Percentiles rank a stretch among this genome's conserved stretches.
phyloP scores from a whole-genome alignment of 2,797 vertebrate genomes.

The Aeoliscus strigatus region DNA sequence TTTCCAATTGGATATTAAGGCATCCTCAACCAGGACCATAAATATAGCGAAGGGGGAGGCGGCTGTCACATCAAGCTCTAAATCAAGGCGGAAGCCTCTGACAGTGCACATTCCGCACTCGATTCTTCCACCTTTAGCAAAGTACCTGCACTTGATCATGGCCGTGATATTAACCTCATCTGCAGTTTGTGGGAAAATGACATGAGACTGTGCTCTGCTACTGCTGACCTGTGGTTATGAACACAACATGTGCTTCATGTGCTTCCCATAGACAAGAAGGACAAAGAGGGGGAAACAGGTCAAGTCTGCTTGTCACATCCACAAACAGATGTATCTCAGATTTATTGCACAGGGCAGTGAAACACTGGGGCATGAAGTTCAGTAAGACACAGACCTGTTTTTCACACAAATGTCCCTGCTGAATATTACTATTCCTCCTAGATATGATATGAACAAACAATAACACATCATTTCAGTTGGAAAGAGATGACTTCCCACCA shows the following conservation, averaged over 20 bases:
- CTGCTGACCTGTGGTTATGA: conserved; percentile 18
- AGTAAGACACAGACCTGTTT: conserved; percentile 2
- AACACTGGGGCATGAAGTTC: conserved; percentile 7
- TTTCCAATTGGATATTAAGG: conserved; percentile 70
- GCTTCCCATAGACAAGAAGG: conserved; percentile 20
- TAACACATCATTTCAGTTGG: not conserved
- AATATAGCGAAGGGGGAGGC: conserved; percentile 58
- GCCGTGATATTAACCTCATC: conserved; percentile 18
- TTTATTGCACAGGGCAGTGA: conserved; percentile 5
- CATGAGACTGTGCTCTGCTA: conserved; percentile 5
- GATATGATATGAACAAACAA: not conserved
- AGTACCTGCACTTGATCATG: conserved; percentile 52
- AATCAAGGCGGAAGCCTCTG: conserved; percentile 63
- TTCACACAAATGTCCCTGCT: not conserved
- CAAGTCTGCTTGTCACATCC: conserved; percentile 12
- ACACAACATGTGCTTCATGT: conserved; percentile 46
- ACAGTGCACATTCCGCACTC: conserved; percentile 65
- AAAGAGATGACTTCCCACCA: too few species aligned
- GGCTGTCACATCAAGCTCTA: conserved; percentile 53
- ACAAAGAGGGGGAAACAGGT: conserved; percentile 10
- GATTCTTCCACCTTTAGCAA: conserved; percentile 32
- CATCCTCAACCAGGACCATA: conserved; percentile 62
- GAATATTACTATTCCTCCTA: conserved; percentile 4
- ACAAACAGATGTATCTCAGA: conserved; percentile 11
- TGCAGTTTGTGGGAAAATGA: conserved; percentile 5